A percentile compares a stretch with the other conserved stretches of the same genome.
phyloP scores from a whole-genome alignment of 2,113 vertebrate species.

The Stigmatopora argus region DNA sequence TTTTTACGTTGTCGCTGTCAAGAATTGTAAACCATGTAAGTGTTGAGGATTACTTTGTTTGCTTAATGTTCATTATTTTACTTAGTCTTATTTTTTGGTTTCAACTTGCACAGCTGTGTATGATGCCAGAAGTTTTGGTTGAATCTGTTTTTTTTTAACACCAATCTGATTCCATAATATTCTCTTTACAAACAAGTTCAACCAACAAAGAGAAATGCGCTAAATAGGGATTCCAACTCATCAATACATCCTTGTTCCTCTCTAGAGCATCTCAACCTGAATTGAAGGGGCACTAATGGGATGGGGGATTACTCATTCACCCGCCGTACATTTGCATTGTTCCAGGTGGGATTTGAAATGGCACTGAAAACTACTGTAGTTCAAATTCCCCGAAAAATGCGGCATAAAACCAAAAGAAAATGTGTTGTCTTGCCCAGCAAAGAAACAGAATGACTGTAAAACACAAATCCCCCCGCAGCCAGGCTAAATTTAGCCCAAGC shows the following conservation, averaged over 20 bases:
- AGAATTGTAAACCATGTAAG: too few relatives aligned
- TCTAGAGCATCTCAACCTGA: neutral
- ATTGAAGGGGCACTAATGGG: neutral
- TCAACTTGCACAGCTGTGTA: too few relatives aligned
- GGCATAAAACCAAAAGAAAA: conserved; percentile 7
- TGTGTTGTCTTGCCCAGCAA: neutral
- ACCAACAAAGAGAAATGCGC: neutral
- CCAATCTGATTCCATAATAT: too few relatives aligned
- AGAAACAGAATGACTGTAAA: conserved; percentile 13
- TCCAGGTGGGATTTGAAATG: neutral
- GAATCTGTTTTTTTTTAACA: too few relatives aligned
- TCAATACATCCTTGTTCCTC: neutral
- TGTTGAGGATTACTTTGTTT: too few relatives aligned
- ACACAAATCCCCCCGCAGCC: conserved; percentile 14
- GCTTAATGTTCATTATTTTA: too few relatives aligned
- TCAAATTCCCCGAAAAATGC: neutral
- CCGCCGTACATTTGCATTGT: neutral
- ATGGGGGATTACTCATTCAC: neutral
- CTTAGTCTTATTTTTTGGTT: too few relatives aligned
- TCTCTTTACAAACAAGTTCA: neutral
- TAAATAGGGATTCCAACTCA: neutral
- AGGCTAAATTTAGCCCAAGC: conserved; percentile 41
- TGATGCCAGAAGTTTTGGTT: too few relatives aligned
- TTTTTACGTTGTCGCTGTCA: too few relatives aligned
- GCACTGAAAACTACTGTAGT: neutral